These are phyloP conservation scores for Drosophila setifemur DNA, from an alignment of 1,140 invertebrate genomes.

Conservation along the genomic window DNA sequence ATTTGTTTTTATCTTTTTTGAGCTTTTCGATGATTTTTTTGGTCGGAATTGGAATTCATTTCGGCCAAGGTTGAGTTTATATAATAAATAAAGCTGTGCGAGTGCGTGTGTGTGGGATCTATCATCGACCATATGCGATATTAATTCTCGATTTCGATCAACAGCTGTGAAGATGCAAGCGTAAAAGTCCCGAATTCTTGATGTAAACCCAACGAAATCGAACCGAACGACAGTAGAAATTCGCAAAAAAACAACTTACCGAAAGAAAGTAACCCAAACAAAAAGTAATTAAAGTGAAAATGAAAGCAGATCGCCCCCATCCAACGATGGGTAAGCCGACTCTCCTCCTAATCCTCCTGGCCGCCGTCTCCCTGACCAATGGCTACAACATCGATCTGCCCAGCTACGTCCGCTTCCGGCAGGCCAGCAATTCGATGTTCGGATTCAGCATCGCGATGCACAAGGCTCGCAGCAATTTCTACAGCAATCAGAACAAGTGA, in stretches of 20 bases:
- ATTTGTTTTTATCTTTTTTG: constrained; percentile 6
- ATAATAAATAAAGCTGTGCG: constrained; percentile 44
- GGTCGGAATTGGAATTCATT: constrained; percentile 53
- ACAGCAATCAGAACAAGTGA: constrained; percentile 63
- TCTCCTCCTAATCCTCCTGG: constrained; percentile 25
- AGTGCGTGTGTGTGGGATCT: constrained; percentile 12
- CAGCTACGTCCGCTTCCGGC: constrained; percentile 72
- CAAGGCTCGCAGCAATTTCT: constrained; percentile 51
- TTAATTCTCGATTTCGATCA: constrained; percentile 39
- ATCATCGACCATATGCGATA: constrained; percentile 49
- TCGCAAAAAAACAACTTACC: constrained; percentile 1
- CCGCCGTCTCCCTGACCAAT: not conserved
- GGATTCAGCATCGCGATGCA: constrained; percentile 81
- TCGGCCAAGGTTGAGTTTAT: constrained; percentile 73
- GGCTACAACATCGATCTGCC: constrained; percentile 80
- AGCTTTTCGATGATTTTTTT: constrained; percentile 17
- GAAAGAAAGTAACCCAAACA: not conserved
- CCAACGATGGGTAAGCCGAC: constrained; percentile 2
- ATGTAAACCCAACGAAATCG: constrained; percentile 23
- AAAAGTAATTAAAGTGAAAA: not conserved
- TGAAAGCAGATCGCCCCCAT: not conserved
- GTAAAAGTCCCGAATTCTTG: constrained; percentile 41
- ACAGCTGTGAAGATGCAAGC: constrained; percentile 60
- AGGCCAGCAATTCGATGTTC: constrained; percentile 73
- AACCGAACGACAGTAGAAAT: constrained; percentile 23